These are phyloP conservation scores for Porites lobata DNA, from an alignment of 92 coral and sea anemone genomes.

Conservation along the genomic window DNA sequence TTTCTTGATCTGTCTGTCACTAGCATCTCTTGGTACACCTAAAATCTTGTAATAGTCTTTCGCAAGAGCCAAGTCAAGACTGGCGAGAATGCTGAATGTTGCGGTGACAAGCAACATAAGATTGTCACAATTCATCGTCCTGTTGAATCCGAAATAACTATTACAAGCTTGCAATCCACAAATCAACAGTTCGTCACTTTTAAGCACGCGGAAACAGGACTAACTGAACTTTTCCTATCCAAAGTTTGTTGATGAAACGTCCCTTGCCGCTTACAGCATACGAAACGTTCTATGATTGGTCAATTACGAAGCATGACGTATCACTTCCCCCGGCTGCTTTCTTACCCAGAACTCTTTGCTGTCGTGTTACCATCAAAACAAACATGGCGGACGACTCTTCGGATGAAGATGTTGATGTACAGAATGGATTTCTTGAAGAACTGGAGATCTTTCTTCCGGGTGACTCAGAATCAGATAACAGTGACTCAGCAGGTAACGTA, in stretches of 20 bases:
- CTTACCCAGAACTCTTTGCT: slow-evolving; percentile 39
- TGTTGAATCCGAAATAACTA: not conserved
- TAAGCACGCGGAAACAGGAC: no score
- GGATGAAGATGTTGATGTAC: slow-evolving; percentile 80
- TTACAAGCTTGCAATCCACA: not conserved
- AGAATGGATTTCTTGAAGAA: slow-evolving; percentile 93
- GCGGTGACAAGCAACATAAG: slow-evolving; percentile 89
- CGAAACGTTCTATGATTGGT: slow-evolving; percentile 89
- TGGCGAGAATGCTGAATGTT: slow-evolving; percentile 86
- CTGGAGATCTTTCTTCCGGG: slow-evolving; percentile 62
- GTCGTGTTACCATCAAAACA: slow-evolving; percentile 57
- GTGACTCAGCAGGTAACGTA: slow-evolving; percentile 65
- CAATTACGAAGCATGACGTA: slow-evolving; percentile 18
- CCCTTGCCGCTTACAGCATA: slow-evolving; percentile 32
- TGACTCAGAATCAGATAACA: slow-evolving; percentile 64
- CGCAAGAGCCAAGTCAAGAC: slow-evolving; percentile 85
- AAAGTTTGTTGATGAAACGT: not conserved
- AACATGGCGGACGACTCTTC: slow-evolving; percentile 90
- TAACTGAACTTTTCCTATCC: not conserved
- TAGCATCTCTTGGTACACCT: slow-evolving; percentile 93
- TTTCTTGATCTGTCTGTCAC: slow-evolving; percentile 94
- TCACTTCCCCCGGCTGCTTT: not conserved
- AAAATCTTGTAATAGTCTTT: slow-evolving; percentile 97
- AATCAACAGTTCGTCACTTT: not conserved
- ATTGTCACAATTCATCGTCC: slow-evolving; percentile 91